These are phyloP conservation scores for Thripadectes ignobilis DNA, from an alignment of 2,797 vertebrate species.

Conservation along the genomic window DNA sequence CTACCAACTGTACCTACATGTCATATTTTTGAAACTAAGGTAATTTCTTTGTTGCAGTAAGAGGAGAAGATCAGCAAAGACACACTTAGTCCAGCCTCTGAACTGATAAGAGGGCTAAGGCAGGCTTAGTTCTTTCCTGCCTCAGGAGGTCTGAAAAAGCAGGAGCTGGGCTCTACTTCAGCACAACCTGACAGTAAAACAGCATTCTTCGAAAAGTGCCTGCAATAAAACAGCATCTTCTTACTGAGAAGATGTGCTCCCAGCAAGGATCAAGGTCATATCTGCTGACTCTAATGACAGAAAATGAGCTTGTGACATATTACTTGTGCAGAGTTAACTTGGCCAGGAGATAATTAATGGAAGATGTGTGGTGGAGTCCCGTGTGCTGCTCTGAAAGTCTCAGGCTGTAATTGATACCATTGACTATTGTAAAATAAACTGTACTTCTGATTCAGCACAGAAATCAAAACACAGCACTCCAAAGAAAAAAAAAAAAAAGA, in stretches of 20 bases:
- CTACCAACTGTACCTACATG: not conserved
- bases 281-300: conserved; percentile 40
- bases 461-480: not conserved
- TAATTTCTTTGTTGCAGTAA: not conserved
- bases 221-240: not conserved
- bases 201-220: not conserved
- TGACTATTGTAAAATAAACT: conserved; percentile 20
- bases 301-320: conserved; percentile 29
- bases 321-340: conserved; percentile 11
- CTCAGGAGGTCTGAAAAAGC: not conserved
- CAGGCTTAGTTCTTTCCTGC: not conserved
- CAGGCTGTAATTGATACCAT: conserved; percentile 2
- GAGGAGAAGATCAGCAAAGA: not conserved
- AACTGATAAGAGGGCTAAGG: not conserved
- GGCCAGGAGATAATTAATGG: conserved; percentile 46
- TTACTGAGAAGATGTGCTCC: not conserved
- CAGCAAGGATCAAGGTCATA: not conserved
- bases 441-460: not conserved
- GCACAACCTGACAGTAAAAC: not conserved
- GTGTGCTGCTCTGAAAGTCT: not conserved
- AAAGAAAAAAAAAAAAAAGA: not conserved
- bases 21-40: not conserved
- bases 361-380: not conserved
- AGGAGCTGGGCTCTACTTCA: not conserved
- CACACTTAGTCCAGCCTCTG: not conserved